These are phyloP conservation scores for Pseudobourletiella spinata DNA, from an alignment of 1,140 invertebrate genomes.

Conservation along the genomic window DNA sequence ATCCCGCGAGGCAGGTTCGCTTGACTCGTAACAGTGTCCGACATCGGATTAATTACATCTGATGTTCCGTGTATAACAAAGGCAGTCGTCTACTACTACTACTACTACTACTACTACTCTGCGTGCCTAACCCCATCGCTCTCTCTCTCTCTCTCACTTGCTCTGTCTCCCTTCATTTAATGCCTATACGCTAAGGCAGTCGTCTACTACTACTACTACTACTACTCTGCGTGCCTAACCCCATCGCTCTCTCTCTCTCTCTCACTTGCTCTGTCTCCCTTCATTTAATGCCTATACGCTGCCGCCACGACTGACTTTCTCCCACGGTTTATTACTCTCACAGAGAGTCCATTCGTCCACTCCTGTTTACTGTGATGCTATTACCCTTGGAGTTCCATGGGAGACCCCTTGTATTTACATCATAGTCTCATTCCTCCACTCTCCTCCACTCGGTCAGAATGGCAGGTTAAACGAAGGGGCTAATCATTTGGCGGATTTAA, in stretches of 20 bases:
- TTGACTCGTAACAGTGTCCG: slow-evolving; percentile 1
- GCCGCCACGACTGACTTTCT: too few species aligned
- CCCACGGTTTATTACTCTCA: too few species aligned
- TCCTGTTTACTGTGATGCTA: too few species aligned
- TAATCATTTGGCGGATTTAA: too few species aligned
- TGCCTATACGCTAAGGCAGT: too few species aligned
- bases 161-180: not conserved
- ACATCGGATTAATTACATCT: slow-evolving; percentile 22
- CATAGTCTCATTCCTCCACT: too few species aligned
- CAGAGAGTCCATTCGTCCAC: too few species aligned
- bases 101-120: too few species aligned
- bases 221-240: not conserved
- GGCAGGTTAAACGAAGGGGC: too few species aligned
- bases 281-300: not conserved
- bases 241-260: not conserved
- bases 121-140: not conserved
- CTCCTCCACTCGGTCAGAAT: too few species aligned
- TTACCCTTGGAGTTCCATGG: too few species aligned
- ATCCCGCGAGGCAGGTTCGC: slow-evolving; percentile 13
- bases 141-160: not conserved
- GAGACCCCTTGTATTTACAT: too few species aligned
- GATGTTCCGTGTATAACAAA: slow-evolving; percentile 8
- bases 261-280: not conserved
- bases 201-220: not conserved
- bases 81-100: not conserved